Evolutionary conservation across 2,888 invertebrate genomes (phyloP).

Genomic region (Chydorus sphaericus): DNA sequence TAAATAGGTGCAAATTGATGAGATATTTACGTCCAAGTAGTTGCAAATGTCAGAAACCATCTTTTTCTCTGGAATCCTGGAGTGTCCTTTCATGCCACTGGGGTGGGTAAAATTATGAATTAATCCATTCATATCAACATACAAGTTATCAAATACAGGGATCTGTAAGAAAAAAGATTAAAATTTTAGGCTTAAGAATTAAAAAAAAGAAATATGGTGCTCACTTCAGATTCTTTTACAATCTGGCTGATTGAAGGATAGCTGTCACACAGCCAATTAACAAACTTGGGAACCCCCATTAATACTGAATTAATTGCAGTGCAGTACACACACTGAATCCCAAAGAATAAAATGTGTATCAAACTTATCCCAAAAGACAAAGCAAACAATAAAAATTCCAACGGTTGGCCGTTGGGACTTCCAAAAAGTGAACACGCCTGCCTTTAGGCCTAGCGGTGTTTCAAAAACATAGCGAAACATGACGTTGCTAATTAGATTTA

Average conservation of each 20-base stretch:
- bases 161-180: constrained; percentile 47
- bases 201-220: neutral
- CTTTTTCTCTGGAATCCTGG: constrained; percentile 79
- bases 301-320: no score
- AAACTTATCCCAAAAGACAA: no score
- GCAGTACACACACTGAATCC: no score
- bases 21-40: constrained; percentile 60
- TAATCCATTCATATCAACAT: constrained; percentile 94
- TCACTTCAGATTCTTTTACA: constrained; percentile 83
- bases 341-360: no score
- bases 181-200: neutral
- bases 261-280: constrained; percentile 89
- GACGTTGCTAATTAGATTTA: no score
- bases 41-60: constrained; percentile 84
- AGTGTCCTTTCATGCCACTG: constrained; percentile 81
- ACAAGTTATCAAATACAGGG: constrained; percentile 92
- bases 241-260: constrained; percentile 93
- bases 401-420: no score
- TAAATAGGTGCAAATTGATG: no score
- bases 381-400: no score
- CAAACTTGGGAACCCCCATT: constrained; percentile 99
- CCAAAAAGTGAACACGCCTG: no score
- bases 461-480: no score
- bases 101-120: constrained; percentile 96
- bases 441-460: no score